Percentiles rank a stretch among this genome's conserved stretches.
Conservation (phyloP, 2,888 invertebrate genomes). For the Agrilus biguttatus region DNA sequence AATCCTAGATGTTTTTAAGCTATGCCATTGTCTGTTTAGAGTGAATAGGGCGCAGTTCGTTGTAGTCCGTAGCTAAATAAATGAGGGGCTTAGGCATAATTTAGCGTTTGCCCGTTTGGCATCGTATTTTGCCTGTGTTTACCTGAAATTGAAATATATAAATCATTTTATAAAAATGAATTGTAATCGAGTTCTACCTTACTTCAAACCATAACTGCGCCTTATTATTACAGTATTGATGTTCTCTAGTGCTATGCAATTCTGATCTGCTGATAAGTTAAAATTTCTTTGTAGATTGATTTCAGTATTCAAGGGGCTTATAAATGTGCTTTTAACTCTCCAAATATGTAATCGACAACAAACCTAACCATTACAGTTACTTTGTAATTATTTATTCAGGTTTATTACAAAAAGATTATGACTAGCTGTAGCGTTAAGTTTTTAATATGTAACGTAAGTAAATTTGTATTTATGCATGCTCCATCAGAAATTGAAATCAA, state of each 20-base stretch:
- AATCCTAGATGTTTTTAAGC: background rate
- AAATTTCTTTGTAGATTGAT: slow-evolving; percentile 27
- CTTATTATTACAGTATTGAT: slow-evolving; percentile 14
- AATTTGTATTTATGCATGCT: slow-evolving; percentile 12
- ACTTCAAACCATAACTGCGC: slow-evolving; percentile 7
- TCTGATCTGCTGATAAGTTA: slow-evolving; percentile 28
- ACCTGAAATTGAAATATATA: no score
- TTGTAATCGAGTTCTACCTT: slow-evolving; percentile 7
- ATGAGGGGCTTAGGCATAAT: no score
- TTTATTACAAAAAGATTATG: background rate
- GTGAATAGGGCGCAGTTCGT: no score
- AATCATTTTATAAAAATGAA: no score
- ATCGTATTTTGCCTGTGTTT: no score
- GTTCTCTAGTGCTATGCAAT: slow-evolving; percentile 25
- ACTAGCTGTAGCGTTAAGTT: background rate
- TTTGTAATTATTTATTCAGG: background rate
- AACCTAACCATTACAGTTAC: background rate
- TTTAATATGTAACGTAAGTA: background rate
- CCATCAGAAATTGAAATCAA: slow-evolving; percentile 30
- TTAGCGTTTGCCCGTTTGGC: no score
- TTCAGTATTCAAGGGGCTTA: slow-evolving; percentile 27
- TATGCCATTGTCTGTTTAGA: no score
- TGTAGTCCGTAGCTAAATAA: no score
- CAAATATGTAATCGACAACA: slow-evolving; percentile 5
- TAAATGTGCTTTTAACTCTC: slow-evolving; percentile 4